phyloP scores from a whole-genome alignment of 1,140 invertebrate genomes.

The Sinonovacula constricta region DNA sequence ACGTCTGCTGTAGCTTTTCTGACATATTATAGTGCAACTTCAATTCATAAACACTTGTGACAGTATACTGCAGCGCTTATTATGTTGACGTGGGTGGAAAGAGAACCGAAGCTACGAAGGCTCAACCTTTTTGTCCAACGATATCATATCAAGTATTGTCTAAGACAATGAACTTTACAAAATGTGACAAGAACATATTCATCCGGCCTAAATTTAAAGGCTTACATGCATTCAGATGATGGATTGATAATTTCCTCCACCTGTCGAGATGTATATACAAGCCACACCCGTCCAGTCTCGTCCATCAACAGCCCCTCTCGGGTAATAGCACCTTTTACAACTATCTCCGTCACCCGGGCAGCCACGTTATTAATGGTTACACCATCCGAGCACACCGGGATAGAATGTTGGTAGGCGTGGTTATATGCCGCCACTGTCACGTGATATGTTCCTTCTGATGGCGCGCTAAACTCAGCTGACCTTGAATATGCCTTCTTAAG shows the following conservation, averaged over 20 bases:
- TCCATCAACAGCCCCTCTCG: slow-evolving; percentile 45
- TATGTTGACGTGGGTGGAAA: too few relatives aligned
- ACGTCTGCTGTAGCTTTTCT: too few relatives aligned
- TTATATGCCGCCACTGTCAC: slow-evolving; percentile 63
- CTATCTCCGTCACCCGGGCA: slow-evolving; percentile 38
- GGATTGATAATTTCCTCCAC: neutral
- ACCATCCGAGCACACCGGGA: slow-evolving; percentile 65
- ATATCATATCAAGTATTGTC: too few relatives aligned
- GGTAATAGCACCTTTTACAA: slow-evolving; percentile 36
- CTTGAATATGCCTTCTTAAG: slow-evolving; percentile 8
- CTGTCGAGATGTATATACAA: slow-evolving; percentile 33
- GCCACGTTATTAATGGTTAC: slow-evolving; percentile 44
- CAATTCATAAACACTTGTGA: too few relatives aligned
- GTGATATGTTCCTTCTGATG: slow-evolving; percentile 48
- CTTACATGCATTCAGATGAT: too few relatives aligned
- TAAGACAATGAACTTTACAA: too few relatives aligned
- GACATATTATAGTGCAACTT: too few relatives aligned
- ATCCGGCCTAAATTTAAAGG: too few relatives aligned
- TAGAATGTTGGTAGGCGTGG: slow-evolving; percentile 48
- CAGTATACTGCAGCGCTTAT: too few relatives aligned
- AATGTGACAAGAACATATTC: too few relatives aligned
- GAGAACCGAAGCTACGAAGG: too few relatives aligned
- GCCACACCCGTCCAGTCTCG: slow-evolving; percentile 5
- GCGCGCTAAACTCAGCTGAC: neutral
- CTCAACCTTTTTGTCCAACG: too few relatives aligned